A percentile compares a stretch with the other conserved stretches of the same genome.
phyloP scores from a whole-genome alignment of 2,797 vertebrate genomes.

The Cottoperca gobio region DNA sequence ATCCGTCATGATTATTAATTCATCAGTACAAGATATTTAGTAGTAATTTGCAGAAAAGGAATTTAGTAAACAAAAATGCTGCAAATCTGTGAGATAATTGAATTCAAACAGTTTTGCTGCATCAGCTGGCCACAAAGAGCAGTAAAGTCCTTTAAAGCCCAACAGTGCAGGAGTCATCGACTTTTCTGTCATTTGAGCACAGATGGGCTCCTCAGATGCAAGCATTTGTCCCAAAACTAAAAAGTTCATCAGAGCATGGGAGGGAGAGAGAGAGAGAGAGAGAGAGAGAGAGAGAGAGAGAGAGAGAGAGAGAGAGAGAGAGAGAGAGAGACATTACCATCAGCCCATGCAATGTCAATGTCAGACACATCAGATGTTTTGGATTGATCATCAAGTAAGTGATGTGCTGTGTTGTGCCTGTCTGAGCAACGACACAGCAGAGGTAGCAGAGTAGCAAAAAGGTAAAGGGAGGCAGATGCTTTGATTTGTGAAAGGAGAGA shows the following conservation, averaged over 20 bases:
- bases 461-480: constrained; percentile 15
- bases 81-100: not conserved
- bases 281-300: constrained; percentile 11
- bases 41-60: not conserved
- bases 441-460: constrained; percentile 14
- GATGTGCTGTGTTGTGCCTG: constrained; percentile 32
- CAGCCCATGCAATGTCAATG: constrained; percentile 55
- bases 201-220: constrained; percentile 35
- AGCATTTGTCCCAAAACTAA: constrained; percentile 55
- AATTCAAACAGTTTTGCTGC: not conserved
- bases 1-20: not conserved
- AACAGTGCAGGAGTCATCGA: constrained; percentile 1
- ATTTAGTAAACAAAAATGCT: not conserved
- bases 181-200: constrained; percentile 32
- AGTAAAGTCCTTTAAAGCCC: constrained; percentile 24
- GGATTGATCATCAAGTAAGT: constrained; percentile 57
- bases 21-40: not conserved
- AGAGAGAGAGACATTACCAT: constrained; percentile 11
- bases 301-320: not conserved
- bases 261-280: not conserved
- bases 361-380: constrained; percentile 46
- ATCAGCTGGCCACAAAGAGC: not conserved
- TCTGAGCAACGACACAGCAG: constrained; percentile 16
- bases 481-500: not conserved
- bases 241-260: constrained; percentile 44